Percentiles rank a stretch among this genome's conserved stretches.
Conservation (phyloP, 2,888 invertebrate species). For the Perizoma affinitatum region DNA sequence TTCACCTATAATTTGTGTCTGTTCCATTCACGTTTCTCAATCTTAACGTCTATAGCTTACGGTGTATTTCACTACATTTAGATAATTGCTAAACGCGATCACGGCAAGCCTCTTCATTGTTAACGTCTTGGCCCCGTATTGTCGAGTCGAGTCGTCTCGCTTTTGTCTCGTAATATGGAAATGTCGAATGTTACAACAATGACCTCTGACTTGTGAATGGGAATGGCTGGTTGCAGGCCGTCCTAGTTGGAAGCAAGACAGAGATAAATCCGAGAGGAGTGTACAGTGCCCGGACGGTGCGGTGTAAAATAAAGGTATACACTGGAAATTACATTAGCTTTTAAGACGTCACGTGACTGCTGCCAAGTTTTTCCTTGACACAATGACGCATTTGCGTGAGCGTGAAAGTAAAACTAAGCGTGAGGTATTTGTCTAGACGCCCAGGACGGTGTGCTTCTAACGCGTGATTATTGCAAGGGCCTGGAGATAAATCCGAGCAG, state of each 20-base stretch:
- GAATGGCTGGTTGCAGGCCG: slow-evolving; percentile 16
- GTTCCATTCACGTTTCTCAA: not conserved
- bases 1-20: slow-evolving; percentile 10
- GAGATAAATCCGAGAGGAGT: slow-evolving; percentile 5
- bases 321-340: no score
- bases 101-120: slow-evolving; percentile 28
- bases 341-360: no score
- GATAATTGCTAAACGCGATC: slow-evolving; percentile 7
- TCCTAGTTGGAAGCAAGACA: slow-evolving; percentile 22
- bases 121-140: slow-evolving; percentile 26
- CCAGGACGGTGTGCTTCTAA: no score
- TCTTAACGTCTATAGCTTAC: not conserved
- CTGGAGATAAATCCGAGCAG: no score
- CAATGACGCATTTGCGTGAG: no score
- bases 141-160: slow-evolving; percentile 19
- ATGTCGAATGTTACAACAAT: slow-evolving; percentile 30
- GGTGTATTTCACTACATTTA: slow-evolving; percentile 7
- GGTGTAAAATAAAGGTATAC: no score
- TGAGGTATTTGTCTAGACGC: no score
- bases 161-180: slow-evolving; percentile 32
- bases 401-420: no score
- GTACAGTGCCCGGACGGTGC: no score
- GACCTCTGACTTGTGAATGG: slow-evolving; percentile 30
- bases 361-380: no score
- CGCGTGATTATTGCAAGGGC: no score